These are phyloP conservation scores for Leucophenga montana DNA, from an alignment of 2,888 invertebrate species.

Conservation along the genomic window DNA sequence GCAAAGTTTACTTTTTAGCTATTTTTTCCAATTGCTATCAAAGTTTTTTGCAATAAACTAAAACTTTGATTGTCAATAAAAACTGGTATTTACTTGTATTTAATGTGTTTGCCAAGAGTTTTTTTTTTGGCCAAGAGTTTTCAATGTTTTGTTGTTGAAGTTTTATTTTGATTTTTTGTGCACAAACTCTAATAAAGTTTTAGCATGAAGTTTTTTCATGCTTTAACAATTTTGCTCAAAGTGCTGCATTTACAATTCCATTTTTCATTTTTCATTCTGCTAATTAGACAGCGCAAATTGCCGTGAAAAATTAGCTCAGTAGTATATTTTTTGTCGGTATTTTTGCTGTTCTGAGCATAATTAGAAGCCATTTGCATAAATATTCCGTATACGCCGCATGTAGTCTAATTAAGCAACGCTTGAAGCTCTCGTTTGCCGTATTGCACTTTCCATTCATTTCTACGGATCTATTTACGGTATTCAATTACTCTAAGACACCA, in stretches of 20 bases:
- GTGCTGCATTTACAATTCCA: too few species aligned
- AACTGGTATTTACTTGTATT: background rate
- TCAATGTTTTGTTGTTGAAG: background rate
- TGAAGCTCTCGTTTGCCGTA: too few species aligned
- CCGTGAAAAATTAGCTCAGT: too few species aligned
- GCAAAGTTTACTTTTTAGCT: background rate
- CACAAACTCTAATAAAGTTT: background rate
- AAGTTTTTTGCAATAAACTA: background rate
- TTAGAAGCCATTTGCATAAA: background rate
- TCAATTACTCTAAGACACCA: background rate
- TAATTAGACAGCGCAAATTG: background rate
- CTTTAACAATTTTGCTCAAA: too few species aligned
- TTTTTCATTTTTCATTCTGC: background rate
- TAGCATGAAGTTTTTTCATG: background rate
- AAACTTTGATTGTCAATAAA: conserved; percentile 9
- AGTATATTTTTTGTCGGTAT: too few species aligned
- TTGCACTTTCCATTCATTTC: background rate
- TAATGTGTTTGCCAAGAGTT: background rate
- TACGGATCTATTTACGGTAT: background rate
- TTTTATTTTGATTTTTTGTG: too few species aligned
- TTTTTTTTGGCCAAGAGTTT: background rate
- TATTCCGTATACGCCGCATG: background rate
- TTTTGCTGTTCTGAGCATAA: too few species aligned
- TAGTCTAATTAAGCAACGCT: background rate
- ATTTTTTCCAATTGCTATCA: background rate